These are phyloP conservation scores for Orussus abietinus DNA, from an alignment of 1,140 invertebrate species.

Conservation along the genomic window DNA sequence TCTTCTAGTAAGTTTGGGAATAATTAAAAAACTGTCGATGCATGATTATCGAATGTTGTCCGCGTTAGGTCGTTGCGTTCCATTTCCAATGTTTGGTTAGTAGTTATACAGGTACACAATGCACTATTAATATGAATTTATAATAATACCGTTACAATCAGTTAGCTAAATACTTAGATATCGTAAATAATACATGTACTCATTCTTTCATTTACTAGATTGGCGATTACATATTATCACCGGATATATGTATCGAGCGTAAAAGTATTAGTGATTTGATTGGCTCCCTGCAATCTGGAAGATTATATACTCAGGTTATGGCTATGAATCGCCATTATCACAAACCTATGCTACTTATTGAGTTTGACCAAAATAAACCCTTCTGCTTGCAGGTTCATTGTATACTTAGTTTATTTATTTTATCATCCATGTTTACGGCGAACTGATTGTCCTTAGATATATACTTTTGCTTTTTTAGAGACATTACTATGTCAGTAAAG, in stretches of 20 bases:
- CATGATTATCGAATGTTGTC: slow-evolving; percentile 3
- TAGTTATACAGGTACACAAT: too few relatives aligned
- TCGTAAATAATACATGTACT: slow-evolving; percentile 5
- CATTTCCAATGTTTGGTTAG: too few relatives aligned
- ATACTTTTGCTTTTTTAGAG: slow-evolving; percentile 56
- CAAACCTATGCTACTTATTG: slow-evolving; percentile 90
- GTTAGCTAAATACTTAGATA: too few relatives aligned
- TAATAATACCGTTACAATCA: too few relatives aligned
- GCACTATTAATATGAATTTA: too few relatives aligned
- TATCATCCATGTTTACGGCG: slow-evolving; percentile 3
- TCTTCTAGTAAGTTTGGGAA: slow-evolving; percentile 62
- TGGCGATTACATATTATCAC: slow-evolving; percentile 96
- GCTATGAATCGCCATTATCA: slow-evolving; percentile 86
- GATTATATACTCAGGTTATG: slow-evolving; percentile 91
- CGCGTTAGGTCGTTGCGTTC: too few relatives aligned
- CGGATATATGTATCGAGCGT: slow-evolving; percentile 93
- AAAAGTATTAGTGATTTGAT: slow-evolving; percentile 98
- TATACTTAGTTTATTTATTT: slow-evolving; percentile 4
- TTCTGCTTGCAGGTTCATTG: slow-evolving; percentile 77
- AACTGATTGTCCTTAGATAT: slow-evolving; percentile 4
- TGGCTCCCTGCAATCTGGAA: slow-evolving; percentile 89
- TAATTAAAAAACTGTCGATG: not conserved
- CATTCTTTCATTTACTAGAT: slow-evolving; percentile 58
- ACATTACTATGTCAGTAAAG: slow-evolving; percentile 74
- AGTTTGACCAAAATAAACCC: slow-evolving; percentile 93